Evolutionary conservation across 2,888 invertebrate species (phyloP).

Genomic region (Aspidiotus rigidus): DNA sequence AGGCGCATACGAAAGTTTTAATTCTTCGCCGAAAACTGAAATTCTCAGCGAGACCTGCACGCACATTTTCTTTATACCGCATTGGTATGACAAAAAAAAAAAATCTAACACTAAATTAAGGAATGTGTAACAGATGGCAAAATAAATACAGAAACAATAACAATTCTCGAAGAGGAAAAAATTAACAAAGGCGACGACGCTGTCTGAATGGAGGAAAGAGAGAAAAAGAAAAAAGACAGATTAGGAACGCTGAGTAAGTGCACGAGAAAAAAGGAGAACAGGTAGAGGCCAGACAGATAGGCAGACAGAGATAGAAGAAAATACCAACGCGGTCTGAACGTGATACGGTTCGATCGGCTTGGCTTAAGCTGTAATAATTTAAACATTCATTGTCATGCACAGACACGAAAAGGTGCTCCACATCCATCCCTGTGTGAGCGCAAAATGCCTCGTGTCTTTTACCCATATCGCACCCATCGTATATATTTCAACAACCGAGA

Average conservation of each 20-base stretch:
- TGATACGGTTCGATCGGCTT: slow-evolving; percentile 20
- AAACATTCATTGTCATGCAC: slow-evolving; percentile 32
- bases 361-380: slow-evolving; percentile 23
- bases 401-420: slow-evolving; percentile 24
- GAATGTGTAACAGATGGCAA: not conserved
- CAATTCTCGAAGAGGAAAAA: not conserved
- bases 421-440: too few species aligned
- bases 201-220: not conserved
- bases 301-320: too few species aligned
- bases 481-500: slow-evolving; percentile 11
- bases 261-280: not conserved
- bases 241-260: not conserved
- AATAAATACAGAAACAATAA: slow-evolving; percentile 6
- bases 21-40: not conserved
- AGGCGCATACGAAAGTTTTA: too few species aligned
- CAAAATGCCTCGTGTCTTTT: too few species aligned
- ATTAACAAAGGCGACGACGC: not conserved
- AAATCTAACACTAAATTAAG: not conserved
- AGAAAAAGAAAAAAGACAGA: not conserved
- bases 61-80: not conserved
- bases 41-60: not conserved
- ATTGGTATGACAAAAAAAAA: not conserved
- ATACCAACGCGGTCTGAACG: slow-evolving; percentile 1
- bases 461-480: not conserved
- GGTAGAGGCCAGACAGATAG: not conserved